phyloP scores from a whole-genome alignment of 2,113 vertebrate genomes.

The Oreotrochilus melanogaster region DNA sequence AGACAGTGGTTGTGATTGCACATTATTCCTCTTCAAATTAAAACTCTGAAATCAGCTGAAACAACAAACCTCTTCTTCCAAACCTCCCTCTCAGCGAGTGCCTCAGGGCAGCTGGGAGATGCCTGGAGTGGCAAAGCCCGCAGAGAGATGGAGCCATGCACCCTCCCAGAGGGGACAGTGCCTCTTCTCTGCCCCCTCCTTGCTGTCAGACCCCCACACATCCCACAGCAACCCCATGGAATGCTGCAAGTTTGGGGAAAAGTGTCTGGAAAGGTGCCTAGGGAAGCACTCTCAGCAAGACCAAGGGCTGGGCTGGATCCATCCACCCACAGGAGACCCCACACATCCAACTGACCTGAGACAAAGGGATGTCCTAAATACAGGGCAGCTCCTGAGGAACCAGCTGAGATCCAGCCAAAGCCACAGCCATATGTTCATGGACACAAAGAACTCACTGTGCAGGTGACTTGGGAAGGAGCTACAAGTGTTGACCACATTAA shows the following conservation, averaged over 20 bases:
- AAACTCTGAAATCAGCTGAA: slow-evolving; percentile 42
- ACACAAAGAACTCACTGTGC: rapidly evolving
- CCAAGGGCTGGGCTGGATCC: background rate
- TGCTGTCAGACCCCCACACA: background rate
- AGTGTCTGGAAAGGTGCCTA: too few relatives aligned
- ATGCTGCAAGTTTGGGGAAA: too few relatives aligned
- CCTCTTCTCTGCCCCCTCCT: background rate
- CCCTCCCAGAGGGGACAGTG: background rate
- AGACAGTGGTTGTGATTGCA: slow-evolving; percentile 27
- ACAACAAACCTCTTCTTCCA: background rate
- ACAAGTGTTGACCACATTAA: background rate
- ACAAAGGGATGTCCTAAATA: rapidly evolving
- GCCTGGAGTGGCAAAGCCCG: background rate
- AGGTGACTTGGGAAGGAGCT: background rate
- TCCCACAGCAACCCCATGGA: background rate
- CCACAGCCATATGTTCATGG: background rate
- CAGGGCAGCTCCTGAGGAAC: background rate
- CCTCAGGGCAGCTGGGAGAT: background rate
- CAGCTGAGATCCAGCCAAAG: background rate
- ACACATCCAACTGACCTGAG: background rate
- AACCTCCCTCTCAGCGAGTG: background rate
- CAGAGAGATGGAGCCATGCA: background rate
- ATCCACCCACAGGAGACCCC: background rate
- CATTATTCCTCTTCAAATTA: slow-evolving; percentile 30
- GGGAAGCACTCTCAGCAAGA: background rate